phyloP scores from a whole-genome alignment of 2,888 invertebrate genomes.

The Drosophila meridionalis region DNA sequence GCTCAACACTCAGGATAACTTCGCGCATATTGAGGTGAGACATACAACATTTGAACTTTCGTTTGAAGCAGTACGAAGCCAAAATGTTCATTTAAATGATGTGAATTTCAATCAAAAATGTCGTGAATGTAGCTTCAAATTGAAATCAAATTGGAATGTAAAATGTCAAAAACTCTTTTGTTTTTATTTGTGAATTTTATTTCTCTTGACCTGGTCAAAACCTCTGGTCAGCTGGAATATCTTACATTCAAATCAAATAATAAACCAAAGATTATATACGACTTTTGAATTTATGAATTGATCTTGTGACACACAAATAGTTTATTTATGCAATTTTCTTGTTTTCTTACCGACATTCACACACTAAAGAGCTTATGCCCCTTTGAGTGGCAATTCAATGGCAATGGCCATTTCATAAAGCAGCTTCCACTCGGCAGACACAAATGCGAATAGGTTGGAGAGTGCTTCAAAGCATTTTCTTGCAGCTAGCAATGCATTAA shows the following conservation, averaged over 20 bases:
- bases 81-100: not conserved
- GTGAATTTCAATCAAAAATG: not conserved
- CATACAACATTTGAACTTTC: too few relatives aligned
- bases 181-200: not conserved
- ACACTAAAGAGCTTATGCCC: not conserved
- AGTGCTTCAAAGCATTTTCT: constrained; percentile 19
- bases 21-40: too few relatives aligned
- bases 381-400: constrained; percentile 31
- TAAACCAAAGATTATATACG: not conserved
- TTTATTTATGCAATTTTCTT: not conserved
- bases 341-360: not conserved
- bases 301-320: not conserved
- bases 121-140: not conserved
- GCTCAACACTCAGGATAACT: not conserved
- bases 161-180: not conserved
- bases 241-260: not conserved
- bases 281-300: not conserved
- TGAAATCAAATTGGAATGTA: not conserved
- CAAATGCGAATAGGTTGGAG: constrained; percentile 21
- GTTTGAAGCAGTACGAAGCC: not conserved
- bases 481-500: constrained; percentile 24
- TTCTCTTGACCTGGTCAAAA: not conserved
- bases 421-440: constrained; percentile 11
- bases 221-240: too few relatives aligned
- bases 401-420: constrained; percentile 28